phyloP scores from a whole-genome alignment of 2,113 vertebrate species.

The Lonchura striata region DNA sequence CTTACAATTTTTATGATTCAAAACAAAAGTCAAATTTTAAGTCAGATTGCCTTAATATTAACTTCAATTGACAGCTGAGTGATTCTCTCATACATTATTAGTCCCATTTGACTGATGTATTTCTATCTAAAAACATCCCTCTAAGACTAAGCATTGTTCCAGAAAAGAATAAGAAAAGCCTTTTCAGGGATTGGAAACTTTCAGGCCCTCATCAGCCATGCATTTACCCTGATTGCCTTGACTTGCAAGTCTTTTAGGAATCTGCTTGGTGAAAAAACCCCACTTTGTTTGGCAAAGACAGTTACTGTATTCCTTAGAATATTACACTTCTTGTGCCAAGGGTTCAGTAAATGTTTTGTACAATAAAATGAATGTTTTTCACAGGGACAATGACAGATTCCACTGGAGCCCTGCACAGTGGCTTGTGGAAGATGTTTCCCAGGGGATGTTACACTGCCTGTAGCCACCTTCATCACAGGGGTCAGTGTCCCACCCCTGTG shows the following conservation, averaged over 20 bases:
- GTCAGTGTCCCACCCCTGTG: background rate
- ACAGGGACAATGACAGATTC: background rate
- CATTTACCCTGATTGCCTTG: background rate
- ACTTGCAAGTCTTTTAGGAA: background rate
- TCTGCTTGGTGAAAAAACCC: background rate
- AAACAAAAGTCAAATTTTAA: background rate
- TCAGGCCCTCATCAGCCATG: background rate
- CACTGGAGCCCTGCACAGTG: background rate
- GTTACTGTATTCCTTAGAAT: background rate
- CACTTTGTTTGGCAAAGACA: background rate
- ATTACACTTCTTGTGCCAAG: background rate
- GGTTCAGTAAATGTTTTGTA: background rate
- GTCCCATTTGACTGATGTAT: background rate
- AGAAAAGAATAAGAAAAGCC: background rate
- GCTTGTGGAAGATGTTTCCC: background rate
- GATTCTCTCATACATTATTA: background rate
- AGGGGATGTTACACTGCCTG: background rate
- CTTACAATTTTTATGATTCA: background rate
- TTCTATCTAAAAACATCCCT: background rate
- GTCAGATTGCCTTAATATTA: background rate
- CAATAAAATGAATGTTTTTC: background rate
- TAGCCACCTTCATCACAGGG: background rate
- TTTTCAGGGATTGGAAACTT: background rate
- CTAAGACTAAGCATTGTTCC: background rate
- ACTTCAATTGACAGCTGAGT: background rate